phyloP scores from a whole-genome alignment of 2,888 invertebrate species.

The Lymantria monacha region DNA sequence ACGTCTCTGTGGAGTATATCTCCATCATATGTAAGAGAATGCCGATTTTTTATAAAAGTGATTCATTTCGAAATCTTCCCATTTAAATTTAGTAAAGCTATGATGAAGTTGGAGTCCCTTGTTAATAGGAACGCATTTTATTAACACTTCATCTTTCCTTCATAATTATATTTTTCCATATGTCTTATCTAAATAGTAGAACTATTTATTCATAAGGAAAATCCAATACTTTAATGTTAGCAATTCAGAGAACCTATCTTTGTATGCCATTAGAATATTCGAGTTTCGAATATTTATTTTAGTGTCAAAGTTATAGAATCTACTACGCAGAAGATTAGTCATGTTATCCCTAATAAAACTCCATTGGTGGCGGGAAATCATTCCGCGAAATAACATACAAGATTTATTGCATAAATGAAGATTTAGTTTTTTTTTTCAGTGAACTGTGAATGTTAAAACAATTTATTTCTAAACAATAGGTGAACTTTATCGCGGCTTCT shows the following conservation, averaged over 20 bases:
- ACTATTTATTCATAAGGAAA: conserved; percentile 16
- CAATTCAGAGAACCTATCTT: conserved; percentile 17
- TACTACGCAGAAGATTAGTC: conserved; percentile 27
- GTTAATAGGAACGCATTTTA: too few species aligned
- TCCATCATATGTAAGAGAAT: too few species aligned
- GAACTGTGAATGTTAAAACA: conserved; percentile 1
- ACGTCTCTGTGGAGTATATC: too few species aligned
- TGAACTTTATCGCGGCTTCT: not conserved
- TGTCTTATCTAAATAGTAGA: too few species aligned
- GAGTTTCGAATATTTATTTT: conserved; percentile 11
- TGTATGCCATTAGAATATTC: not conserved
- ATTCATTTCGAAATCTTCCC: too few species aligned
- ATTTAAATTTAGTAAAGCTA: too few species aligned
- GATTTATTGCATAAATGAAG: conserved; percentile 19
- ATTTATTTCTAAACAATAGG: not conserved
- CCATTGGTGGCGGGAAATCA: conserved; percentile 20
- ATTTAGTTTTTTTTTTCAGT: conserved; percentile 1
- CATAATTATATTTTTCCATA: too few species aligned
- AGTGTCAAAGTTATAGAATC: conserved; percentile 3
- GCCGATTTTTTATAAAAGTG: too few species aligned
- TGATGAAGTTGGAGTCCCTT: too few species aligned
- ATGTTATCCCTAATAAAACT: conserved; percentile 23
- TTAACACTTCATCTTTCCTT: too few species aligned
- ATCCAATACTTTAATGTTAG: conserved; percentile 9
- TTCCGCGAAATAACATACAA: conserved; percentile 22